A percentile compares a stretch with the other conserved stretches of the same genome.
These are phyloP conservation scores for Falco cherrug DNA, from an alignment of 2,797 vertebrate species.

Conservation along the genomic window DNA sequence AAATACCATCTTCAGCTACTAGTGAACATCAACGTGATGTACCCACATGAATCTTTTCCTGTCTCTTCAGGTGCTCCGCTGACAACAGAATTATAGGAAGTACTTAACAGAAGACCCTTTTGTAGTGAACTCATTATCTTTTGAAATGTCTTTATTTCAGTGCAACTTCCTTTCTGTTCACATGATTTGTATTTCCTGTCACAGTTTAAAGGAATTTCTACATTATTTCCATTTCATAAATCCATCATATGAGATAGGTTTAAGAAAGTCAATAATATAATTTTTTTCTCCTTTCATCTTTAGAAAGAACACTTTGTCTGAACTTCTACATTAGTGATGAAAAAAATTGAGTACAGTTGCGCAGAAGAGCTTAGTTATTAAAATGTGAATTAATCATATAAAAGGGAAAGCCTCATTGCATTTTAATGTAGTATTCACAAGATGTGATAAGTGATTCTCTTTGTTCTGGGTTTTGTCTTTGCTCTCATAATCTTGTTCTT, in stretches of 20 bases:
- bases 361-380: background rate
- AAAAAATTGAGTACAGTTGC: constrained; percentile 9
- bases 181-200: constrained; percentile 24
- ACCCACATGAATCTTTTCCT: background rate
- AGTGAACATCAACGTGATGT: background rate
- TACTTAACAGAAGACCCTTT: background rate
- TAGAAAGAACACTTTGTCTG: background rate
- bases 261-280: constrained; percentile 9
- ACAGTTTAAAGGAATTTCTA: background rate
- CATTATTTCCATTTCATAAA: constrained; percentile 26
- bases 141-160: constrained; percentile 14
- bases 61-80: background rate
- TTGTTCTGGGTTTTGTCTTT: background rate
- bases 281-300: background rate
- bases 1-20: background rate
- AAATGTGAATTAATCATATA: constrained; percentile 28
- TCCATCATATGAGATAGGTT: background rate
- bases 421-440: background rate
- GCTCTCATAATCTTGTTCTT: background rate
- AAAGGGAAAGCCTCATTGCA: background rate
- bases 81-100: background rate
- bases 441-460: background rate
- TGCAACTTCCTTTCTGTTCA: background rate
- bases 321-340: background rate
- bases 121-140: background rate